Percentiles rank a stretch among this genome's conserved stretches.
These are phyloP conservation scores for Lucilia sericata DNA, from an alignment of 1,140 invertebrate genomes.

Conservation along the genomic window DNA sequence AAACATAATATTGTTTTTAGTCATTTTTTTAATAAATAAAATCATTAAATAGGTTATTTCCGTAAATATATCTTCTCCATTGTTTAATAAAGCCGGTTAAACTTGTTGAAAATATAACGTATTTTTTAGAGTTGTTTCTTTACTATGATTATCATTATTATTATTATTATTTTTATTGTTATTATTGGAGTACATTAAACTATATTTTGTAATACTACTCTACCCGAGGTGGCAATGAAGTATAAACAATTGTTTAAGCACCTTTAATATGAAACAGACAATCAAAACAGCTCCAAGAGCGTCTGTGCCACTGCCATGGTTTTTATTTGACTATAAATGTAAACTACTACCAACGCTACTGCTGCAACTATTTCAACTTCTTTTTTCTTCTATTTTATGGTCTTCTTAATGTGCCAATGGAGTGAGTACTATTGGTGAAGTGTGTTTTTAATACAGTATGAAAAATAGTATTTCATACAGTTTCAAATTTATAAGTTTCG, in stretches of 20 bases:
- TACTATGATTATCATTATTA: constrained; percentile 11
- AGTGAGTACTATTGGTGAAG: not conserved
- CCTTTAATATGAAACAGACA: constrained; percentile 12
- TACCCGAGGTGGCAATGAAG: constrained; percentile 32
- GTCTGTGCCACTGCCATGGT: constrained; percentile 55
- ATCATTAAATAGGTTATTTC: constrained; percentile 39
- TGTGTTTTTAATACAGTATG: not conserved
- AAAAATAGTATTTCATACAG: not conserved
- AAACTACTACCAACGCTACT: constrained; percentile 44
- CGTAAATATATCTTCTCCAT: constrained; percentile 15
- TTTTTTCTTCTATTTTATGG: constrained; percentile 52
- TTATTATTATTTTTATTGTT: constrained; percentile 3
- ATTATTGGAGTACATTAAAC: constrained; percentile 35
- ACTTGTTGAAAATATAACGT: constrained; percentile 30
- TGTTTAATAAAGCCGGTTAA: constrained; percentile 38
- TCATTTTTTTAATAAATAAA: not conserved
- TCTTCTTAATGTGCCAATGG: constrained; percentile 3
- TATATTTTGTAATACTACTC: constrained; percentile 35
- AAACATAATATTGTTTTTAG: too few species aligned
- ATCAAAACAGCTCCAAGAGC: constrained; percentile 19
- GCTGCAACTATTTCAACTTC: constrained; percentile 47
- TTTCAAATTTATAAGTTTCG: too few species aligned
- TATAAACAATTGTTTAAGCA: constrained; percentile 35
- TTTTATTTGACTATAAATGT: constrained; percentile 7
- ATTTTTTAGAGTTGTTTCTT: not conserved